Evolutionary conservation across 2,888 invertebrate genomes (phyloP), one percentile per base, ranked within the genome.

Genomic region (Philereme vetulata): DNA sequence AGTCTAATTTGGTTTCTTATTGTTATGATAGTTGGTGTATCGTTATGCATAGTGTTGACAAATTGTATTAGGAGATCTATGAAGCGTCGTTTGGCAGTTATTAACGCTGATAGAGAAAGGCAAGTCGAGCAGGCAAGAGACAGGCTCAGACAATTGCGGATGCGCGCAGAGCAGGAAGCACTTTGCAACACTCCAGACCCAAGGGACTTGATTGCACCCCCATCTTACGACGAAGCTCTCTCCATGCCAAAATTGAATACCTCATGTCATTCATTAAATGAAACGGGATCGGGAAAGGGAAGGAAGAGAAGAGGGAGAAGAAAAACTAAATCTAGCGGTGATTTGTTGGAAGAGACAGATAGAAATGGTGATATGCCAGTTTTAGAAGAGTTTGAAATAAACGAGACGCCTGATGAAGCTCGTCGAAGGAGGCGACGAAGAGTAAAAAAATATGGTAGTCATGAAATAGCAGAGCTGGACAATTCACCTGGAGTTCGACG

Each of bases 171-270:
- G 72, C 92, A 93, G 67, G 93, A 93, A 68, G 92, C 92, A 10
- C 84, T 93, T 9, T 88, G 92, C 53, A 95, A 94, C 75, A 94
- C 95, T 32, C 94, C 95, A 5, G 95, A 95, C 80, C 94, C 94
- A 0, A 92, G 95, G 69, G 96, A 96, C 83, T 79, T 94, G 51
- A 91, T 95, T 36, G 93, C 94, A 60, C 95, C 96, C 42, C 96
- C 96, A 0, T 95, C 95, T 4, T 96, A 96, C 74, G 95, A 94
- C 72, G 96, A 96, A 86, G 96, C 96, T 38, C 90, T 96, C 57
- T 92, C 94, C 21, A 95, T 96, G 94, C 95, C 96, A 1, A 94
- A 95, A 76, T 74, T 95, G 43, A 94, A 94, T 70, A 81, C 93
- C 4, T 95, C 95, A 0, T 93, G 93, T 72, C 93, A 93, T 70